Base-by-base conservation (phyloP, 2,888 invertebrate genomes). In the Sarcophaga variegata region DNA sequence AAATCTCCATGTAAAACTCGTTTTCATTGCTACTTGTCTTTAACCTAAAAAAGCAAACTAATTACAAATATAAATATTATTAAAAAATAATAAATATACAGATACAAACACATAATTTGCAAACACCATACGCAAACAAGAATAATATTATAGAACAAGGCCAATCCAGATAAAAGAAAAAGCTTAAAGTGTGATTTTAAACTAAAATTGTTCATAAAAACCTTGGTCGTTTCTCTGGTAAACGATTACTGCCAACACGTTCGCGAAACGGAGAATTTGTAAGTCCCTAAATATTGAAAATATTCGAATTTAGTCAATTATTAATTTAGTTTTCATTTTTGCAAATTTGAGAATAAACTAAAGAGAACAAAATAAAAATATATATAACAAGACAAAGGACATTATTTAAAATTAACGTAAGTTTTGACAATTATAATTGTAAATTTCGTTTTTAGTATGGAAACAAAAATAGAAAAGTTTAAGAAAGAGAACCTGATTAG, bases 231-330 rank as follows among this genome's bases (percentile, higher is more conserved):
- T 96, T 95, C 93, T 98, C 97, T 89, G 97, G 96, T 91, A 97
- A 94, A 86, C 97, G 96, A 93, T 97, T 97, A 94, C 97, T 97
- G 93, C 97, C 97, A 89, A 97, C 95, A 88, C 98, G 96, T 94
- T 98, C 98, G 92, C 98, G 95, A 95, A 97, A 97, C 90, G 97
- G 97, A 90, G 97, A 97, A 94, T 96, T 97, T 90, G 94, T 94
- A 89, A 94, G 94, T 90, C 95, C 95, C 94, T 94, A 69, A 75
- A 83, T 69, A 47, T 79, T 62, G 27, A 70, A 64, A 76, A 77
- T 45, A 62, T 78, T 4, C 27, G 78, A 72, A 83, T 83, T 81
- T 81, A 81, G 81, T 78, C 45, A 6, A 75, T 14, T 47, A 49
- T 75, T 49, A 70, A 25, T 75, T 17, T 62, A 37, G 10, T 25